Percentiles rank a stretch among this genome's conserved stretches.
Evolutionary conservation across 2,888 invertebrate genomes (phyloP).

Genomic region (Creontiades dilutus): DNA sequence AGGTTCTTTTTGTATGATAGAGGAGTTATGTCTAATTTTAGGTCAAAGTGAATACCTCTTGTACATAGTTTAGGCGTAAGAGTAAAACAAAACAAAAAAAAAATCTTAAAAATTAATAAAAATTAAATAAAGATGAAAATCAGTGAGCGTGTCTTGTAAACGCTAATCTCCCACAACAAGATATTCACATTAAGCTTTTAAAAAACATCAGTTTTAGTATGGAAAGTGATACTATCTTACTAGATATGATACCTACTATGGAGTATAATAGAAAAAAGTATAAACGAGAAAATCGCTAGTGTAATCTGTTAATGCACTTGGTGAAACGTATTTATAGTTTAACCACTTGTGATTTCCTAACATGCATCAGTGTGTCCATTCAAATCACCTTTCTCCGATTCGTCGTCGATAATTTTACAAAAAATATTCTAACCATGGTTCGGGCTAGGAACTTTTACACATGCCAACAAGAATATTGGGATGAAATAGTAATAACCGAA

Average conservation of each 20-base stretch:
- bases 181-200: conserved; percentile 68
- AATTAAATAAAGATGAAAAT: background rate
- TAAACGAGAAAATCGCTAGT: conserved; percentile 68
- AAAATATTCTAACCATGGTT: conserved; percentile 47
- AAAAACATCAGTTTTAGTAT: conserved; percentile 45
- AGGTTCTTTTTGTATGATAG: conserved; percentile 59
- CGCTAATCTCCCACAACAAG: conserved; percentile 57
- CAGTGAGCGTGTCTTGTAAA: conserved; percentile 53
- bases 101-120: conserved; percentile 29
- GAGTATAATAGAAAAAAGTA: conserved; percentile 65
- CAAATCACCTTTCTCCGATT: conserved; percentile 40
- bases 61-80: conserved; percentile 70
- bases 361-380: conserved; percentile 62
- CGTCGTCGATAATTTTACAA: background rate
- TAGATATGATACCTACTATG: conserved; percentile 59
- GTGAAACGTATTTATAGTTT: conserved; percentile 61
- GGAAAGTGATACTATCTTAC: conserved; percentile 61
- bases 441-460: conserved; percentile 61
- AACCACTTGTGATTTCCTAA: conserved; percentile 65
- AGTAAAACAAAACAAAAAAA: conserved; percentile 18
- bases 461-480: conserved; percentile 62
- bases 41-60: conserved; percentile 73
- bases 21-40: conserved; percentile 65
- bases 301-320: conserved; percentile 65
- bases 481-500: conserved; percentile 15